Base-by-base conservation (phyloP, 2,888 invertebrate genomes). In the Diogma glabrata region DNA sequence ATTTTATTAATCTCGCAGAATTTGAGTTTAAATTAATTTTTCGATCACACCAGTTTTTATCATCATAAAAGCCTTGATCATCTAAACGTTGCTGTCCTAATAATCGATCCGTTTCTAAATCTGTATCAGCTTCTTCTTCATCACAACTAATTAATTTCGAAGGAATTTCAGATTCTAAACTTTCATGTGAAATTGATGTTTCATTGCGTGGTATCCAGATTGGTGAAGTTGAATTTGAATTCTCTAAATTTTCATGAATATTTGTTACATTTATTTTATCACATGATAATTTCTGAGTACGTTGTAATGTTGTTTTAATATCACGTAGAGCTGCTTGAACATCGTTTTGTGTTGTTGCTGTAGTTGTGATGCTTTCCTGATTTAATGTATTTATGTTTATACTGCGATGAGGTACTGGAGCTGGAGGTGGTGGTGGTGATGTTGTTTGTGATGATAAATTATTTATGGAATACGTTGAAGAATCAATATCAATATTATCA, bases 91-190 rank as follows among this genome's bases (percentile, higher is more conserved):
- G 94, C 66, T 95, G 93, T 2, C 94, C 94, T 49, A 96, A 77
- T 54, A 96, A 74, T 60, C 94, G 77, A 72, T 96, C 96, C n/a
- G 96, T 96, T 73, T 96, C 96, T 59, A 95, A 80, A 71, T 97
- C 96, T 0, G 96, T 96, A 65, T 96, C 96, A n/a, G 92, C 91
- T 71, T 92, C 92, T 66, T 86, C 88, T 75, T 72, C 65, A 57
- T 83, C 83, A 1, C 77, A 79, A 57, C 78, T 79, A 20, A 57
- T 47, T 56, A 57, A 60, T 59, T 52, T 52, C 12, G 48, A 52
- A 7, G 26, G 45, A 12, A 46, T 38, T 22, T 51, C 52, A 7
- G 48, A 50, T n/a, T 47, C 47, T 16, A 55, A 17, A 48, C 54
- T 56, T 30, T 55, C 56, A 28, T 55, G 57, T 4, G 60, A 59